Base-by-base conservation (phyloP, 2,888 invertebrate species). In the Caradrina kadenii region DNA sequence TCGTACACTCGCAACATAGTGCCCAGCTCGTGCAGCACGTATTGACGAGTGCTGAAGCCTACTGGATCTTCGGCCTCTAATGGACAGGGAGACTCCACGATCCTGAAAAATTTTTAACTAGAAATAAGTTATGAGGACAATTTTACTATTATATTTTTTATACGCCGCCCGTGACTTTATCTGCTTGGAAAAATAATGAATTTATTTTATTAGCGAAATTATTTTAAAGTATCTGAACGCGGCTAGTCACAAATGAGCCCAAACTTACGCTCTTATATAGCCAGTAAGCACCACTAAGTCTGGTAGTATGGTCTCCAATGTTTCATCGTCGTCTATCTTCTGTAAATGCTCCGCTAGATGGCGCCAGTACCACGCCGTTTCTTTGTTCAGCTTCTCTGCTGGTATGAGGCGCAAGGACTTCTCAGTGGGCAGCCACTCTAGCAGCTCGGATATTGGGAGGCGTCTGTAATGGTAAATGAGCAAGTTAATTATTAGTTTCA, bases 271-370 rank as follows among this genome's bases (percentile, higher is more conserved):
- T 83, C 97, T 95, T 15, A 98, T 96, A 89, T 98, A 98, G 35
- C 96, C 94, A 79, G 97, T 97, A 80, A 98, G 97, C 26, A 96
- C 96, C 0, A 97, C 96, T 63, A 98, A 90, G 85, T 98, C 98
- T 0, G 98, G 98, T 56, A 97, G 86, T 63, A 98, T 93, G 5
- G 91, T 92, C 58, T 97, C 97, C 56, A 97, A 87, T 0, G 96
- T 96, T 26, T 97, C 97, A 17, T 96, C 96, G 17, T 93, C 96
- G 13, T 94, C 94, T 2, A 93, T 92, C 63, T 86, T 91, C 84
- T 96, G 95, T 69, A 96, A 79, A 76, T 96, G 95, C 39, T 93
- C 92, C 39, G 95, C 93, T 0, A 96, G 91, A 59, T 96, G 96
- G 70, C 96, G 92, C 96, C 96, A 96, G 88, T 96, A 96, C 96